Evolutionary conservation across 1,140 invertebrate genomes (phyloP).

Genomic region (Chrysoperla carnea): DNA sequence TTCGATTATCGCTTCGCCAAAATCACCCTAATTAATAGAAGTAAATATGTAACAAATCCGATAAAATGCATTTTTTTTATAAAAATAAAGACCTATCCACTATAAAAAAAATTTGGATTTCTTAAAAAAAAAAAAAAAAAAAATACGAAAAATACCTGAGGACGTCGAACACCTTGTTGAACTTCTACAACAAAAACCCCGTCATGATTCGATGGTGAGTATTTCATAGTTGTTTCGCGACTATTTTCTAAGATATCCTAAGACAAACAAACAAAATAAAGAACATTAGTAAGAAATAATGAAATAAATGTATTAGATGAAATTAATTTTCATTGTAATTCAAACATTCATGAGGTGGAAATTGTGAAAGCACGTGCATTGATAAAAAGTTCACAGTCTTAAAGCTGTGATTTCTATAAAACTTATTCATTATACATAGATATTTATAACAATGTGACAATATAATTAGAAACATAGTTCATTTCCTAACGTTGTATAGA

Average conservation of each 20-base stretch:
- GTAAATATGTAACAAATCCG: neutral
- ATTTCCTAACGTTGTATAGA: no score
- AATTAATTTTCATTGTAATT: no score
- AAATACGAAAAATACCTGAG: slow-evolving; percentile 15
- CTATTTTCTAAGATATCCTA: slow-evolving; percentile 46
- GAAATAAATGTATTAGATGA: neutral
- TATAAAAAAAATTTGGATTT: neutral
- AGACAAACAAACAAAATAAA: slow-evolving; percentile 12
- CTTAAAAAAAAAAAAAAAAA: no score
- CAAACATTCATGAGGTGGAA: no score
- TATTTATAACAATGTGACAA: no score
- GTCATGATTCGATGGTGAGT: slow-evolving; percentile 42
- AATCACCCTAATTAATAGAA: no score
- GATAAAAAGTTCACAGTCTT: no score
- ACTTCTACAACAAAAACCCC: slow-evolving; percentile 66
- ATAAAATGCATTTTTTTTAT: neutral
- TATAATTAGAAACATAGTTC: no score
- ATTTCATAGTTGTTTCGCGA: slow-evolving; percentile 47
- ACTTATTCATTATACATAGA: no score
- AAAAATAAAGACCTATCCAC: neutral
- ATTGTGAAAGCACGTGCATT: no score
- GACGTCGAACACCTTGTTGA: slow-evolving; percentile 27
- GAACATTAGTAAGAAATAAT: neutral
- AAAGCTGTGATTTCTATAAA: no score
- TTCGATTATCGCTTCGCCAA: no score